Evolutionary conservation across 2,113 vertebrate genomes (phyloP).

Genomic region (Amblyopsis rosae): DNA sequence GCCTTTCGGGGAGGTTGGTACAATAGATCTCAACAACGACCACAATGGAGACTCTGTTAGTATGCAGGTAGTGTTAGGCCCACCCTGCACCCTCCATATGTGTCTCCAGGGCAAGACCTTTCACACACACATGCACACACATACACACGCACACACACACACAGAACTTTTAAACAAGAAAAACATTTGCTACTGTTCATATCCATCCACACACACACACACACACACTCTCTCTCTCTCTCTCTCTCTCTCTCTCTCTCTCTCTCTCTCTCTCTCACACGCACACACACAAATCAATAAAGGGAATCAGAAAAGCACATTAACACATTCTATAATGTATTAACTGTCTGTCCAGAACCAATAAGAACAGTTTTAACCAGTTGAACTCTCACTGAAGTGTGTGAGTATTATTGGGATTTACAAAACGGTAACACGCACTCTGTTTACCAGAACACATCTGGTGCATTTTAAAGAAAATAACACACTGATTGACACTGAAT

Average conservation of each 20-base stretch:
- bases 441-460: too few species aligned
- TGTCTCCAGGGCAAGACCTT: slow-evolving; percentile 62
- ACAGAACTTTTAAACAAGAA: background rate
- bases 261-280: background rate
- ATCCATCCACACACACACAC: background rate
- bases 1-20: slow-evolving; percentile 29
- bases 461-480: too few species aligned
- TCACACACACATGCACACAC: slow-evolving; percentile 47
- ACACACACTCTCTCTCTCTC: background rate
- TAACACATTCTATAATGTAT: background rate
- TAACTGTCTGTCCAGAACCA: background rate
- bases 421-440: too few species aligned
- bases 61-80: slow-evolving; percentile 75
- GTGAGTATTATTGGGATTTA: too few species aligned
- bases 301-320: background rate
- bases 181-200: background rate
- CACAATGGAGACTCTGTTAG: slow-evolving; percentile 73
- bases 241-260: background rate
- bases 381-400: too few species aligned
- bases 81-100: slow-evolving; percentile 67
- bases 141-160: slow-evolving; percentile 33
- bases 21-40: slow-evolving; percentile 63
- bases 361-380: background rate
- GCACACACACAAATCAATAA: background rate
- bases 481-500: too few species aligned